Base-by-base conservation (phyloP, 2,888 invertebrate species). In the Philereme transversata region DNA sequence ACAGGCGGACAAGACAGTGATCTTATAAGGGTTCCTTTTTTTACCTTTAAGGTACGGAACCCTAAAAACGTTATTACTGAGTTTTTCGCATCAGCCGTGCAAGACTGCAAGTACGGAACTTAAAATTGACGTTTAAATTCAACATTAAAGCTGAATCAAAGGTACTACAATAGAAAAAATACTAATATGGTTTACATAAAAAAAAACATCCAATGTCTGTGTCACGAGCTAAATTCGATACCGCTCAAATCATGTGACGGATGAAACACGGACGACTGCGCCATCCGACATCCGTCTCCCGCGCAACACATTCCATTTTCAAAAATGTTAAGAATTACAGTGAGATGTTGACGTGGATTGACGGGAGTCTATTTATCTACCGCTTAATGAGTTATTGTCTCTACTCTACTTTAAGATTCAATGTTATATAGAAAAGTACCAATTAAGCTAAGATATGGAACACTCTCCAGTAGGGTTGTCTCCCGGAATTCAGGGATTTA, bases 181-280 rank as follows among this genome's bases (percentile, higher is more conserved):
- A 40, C 40, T 6, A 9, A 36, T 53, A 3, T 45, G 10, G 64
- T 65, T 59, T 71, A 65, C 60, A 66, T 56, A 50, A 62, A 62
- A 65, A 66, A 56, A 57, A 44, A 64, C 64, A 62, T 58, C 64
- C 33, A 45, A 53, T 46, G 34, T 65, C 53, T 56, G 57, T 76
- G 73, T 77, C 77, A 71, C 67, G 69, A 74, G 78, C 77, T 82
- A 82, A 86, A 84, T 82, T 76, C 76, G 84, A 87, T 86, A 84
- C 81, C 72, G 71, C 77, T 81, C 81, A 84, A 86, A 87, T 84
- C 82, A 82, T 79, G 83, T 84, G 88, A 88, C 87, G 83, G 81
- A 88, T 79, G 80, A 82, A 82, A 81, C 81, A 79, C 76, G 68
- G 68, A 67, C 76, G 74, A 75, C 71, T 71, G 70, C 76, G 75